phyloP scores from a whole-genome alignment of 2,888 invertebrate species.

The Scelioninae gen. 2 region DNA sequence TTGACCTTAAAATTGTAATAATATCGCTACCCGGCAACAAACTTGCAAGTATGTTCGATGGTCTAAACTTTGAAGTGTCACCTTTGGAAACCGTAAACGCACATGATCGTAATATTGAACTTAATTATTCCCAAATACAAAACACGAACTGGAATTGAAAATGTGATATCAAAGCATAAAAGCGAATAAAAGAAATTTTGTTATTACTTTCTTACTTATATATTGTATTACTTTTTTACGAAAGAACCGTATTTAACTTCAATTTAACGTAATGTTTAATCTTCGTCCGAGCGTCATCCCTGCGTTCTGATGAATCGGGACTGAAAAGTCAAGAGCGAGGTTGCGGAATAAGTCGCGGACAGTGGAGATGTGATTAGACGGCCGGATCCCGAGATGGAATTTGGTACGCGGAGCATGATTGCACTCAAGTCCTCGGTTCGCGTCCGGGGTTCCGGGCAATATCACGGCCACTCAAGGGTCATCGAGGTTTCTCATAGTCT shows the following conservation, averaged over 20 bases:
- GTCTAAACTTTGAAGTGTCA: slow-evolving; percentile 15
- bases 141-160: too few relatives aligned
- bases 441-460: slow-evolving; percentile 71
- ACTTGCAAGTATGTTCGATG: slow-evolving; percentile 6
- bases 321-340: slow-evolving; percentile 51
- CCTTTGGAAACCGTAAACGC: slow-evolving; percentile 4
- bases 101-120: background rate
- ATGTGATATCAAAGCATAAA: too few relatives aligned
- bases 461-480: slow-evolving; percentile 74
- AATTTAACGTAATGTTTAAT: slow-evolving; percentile 31
- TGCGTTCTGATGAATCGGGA: slow-evolving; percentile 18
- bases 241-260: background rate
- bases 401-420: slow-evolving; percentile 69
- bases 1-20: slow-evolving; percentile 11
- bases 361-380: slow-evolving; percentile 65
- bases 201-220: too few relatives aligned
- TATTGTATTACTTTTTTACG: background rate
- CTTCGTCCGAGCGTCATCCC: slow-evolving; percentile 18
- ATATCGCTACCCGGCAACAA: background rate
- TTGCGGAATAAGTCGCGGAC: slow-evolving; percentile 58
- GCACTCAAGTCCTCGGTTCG: slow-evolving; percentile 72
- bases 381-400: slow-evolving; percentile 63
- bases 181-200: too few relatives aligned
- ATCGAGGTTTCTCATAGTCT: slow-evolving; percentile 73
- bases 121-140: background rate